These are phyloP conservation scores for Neoscelio sp. DNA, from an alignment of 2,888 invertebrate genomes.

Conservation along the genomic window DNA sequence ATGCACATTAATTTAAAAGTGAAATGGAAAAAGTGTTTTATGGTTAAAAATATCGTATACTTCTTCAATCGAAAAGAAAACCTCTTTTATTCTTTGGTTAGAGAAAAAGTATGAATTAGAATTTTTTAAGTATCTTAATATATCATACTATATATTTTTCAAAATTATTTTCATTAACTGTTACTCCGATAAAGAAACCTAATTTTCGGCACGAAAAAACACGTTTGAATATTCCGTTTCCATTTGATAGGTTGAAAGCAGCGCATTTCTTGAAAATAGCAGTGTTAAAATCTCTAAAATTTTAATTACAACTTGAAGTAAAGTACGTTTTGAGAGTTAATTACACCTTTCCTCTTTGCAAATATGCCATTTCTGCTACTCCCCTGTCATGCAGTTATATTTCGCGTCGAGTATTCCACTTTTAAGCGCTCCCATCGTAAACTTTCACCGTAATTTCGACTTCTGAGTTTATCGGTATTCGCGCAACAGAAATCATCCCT, in stretches of 20 bases:
- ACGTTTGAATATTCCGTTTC: constrained; percentile 5
- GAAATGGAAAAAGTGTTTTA: no score
- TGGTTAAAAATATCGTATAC: no score
- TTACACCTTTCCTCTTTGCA: constrained; percentile 60
- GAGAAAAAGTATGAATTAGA: no score
- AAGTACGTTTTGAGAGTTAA: constrained; percentile 62
- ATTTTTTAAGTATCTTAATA: no score
- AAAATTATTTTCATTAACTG: no score
- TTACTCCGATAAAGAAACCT: no score
- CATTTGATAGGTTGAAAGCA: background rate
- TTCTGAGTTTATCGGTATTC: constrained; percentile 57
- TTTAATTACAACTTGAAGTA: constrained; percentile 57
- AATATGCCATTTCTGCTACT: constrained; percentile 55
- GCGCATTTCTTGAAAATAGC: constrained; percentile 24
- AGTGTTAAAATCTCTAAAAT: constrained; percentile 53
- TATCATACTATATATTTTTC: no score
- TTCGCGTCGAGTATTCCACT: constrained; percentile 59
- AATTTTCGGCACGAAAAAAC: no score
- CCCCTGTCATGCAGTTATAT: constrained; percentile 55
- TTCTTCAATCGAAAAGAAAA: no score
- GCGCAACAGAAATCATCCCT: constrained; percentile 42
- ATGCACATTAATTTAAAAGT: constrained; percentile 11
- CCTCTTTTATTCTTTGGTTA: no score
- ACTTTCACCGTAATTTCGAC: constrained; percentile 58
- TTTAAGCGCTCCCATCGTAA: constrained; percentile 51